Evolutionary conservation across 1,140 invertebrate genomes (phyloP).

Genomic region (Heliconius hewitsoni): DNA sequence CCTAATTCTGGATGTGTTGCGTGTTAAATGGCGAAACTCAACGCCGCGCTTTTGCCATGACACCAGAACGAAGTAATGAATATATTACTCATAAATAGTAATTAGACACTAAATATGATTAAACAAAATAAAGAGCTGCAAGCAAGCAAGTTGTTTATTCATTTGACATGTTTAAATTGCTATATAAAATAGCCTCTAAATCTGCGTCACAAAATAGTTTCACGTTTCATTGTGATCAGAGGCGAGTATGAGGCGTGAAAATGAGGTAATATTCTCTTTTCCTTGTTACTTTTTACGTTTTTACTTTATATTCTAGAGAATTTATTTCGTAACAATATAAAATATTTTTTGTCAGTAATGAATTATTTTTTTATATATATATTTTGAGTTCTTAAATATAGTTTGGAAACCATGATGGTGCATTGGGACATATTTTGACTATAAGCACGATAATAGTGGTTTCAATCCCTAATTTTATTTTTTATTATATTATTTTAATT

Average conservation of each 20-base stretch:
- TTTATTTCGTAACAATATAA: neutral
- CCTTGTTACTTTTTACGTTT: neutral
- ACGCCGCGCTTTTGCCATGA: no score
- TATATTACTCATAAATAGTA: neutral
- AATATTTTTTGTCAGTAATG: neutral
- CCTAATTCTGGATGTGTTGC: no score
- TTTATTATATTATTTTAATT: no score
- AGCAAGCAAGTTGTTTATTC: neutral
- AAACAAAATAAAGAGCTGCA: neutral
- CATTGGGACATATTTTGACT: no score
- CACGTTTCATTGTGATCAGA: slow-evolving; percentile 6
- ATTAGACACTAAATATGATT: neutral
- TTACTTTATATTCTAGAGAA: neutral
- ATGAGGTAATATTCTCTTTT: neutral
- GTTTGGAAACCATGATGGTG: no score
- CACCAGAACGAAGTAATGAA: no score
- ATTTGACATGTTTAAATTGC: neutral
- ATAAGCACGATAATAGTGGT: no score
- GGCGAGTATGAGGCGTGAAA: slow-evolving; percentile 6
- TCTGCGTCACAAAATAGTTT: slow-evolving; percentile 5
- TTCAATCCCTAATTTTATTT: no score
- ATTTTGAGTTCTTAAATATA: no score
- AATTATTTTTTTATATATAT: no score
- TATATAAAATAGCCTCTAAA: slow-evolving; percentile 2
- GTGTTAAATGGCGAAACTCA: no score